Evolutionary conservation across 2,113 vertebrate genomes (phyloP).

Genomic region (Thryonomys swinderianus): DNA sequence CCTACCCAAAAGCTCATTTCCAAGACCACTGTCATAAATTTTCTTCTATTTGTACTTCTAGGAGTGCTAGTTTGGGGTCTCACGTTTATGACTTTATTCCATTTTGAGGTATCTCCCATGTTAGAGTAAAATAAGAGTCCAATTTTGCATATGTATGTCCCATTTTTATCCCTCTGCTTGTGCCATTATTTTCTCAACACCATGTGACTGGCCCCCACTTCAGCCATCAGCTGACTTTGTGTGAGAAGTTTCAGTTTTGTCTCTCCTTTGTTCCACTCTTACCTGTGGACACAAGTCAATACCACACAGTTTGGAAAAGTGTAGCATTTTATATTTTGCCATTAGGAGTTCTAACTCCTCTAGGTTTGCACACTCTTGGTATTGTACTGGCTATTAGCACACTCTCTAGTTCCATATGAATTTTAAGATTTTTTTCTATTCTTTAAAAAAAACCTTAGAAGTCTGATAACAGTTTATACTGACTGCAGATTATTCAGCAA

Average conservation of each 20-base stretch:
- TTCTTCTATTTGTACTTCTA: background rate
- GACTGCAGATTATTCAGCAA: background rate
- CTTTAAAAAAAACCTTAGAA: background rate
- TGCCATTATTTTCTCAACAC: background rate
- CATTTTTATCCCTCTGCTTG: background rate
- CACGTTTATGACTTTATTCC: background rate
- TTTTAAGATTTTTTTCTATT: background rate
- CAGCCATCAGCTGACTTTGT: background rate
- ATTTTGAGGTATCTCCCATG: background rate
- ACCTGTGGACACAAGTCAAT: background rate
- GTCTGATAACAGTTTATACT: background rate
- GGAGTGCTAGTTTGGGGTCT: background rate
- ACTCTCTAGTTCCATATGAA: background rate
- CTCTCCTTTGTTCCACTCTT: background rate
- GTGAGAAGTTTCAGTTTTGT: background rate
- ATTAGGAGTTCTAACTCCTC: background rate
- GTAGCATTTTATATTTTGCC: background rate
- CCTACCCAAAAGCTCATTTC: background rate
- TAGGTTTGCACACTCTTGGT: background rate
- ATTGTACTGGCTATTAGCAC: background rate
- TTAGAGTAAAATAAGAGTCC: background rate
- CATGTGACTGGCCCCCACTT: background rate
- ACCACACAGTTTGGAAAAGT: background rate
- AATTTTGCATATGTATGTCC: background rate
- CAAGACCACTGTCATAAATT: background rate